Conservation (phyloP, 2,113 vertebrate species). For the Crypturellus undulatus region DNA sequence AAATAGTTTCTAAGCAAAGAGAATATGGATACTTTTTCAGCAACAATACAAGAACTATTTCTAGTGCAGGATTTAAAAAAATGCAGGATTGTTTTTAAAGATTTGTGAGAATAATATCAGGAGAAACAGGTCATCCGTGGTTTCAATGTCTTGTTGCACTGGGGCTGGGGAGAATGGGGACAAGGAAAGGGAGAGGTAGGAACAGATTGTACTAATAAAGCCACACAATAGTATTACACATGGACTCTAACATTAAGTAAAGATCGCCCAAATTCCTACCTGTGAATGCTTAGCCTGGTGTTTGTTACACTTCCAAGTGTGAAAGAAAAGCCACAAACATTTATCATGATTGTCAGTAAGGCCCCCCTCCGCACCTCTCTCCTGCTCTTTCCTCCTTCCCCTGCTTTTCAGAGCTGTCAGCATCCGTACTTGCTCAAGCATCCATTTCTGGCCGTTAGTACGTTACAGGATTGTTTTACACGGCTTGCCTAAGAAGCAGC, state of each 20-base stretch:
- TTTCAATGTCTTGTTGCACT: background rate
- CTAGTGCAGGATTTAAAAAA: background rate
- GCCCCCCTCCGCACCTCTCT: constrained; percentile 13
- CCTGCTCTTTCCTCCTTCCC: background rate
- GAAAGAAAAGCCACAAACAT: constrained; percentile 66
- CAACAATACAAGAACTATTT: background rate
- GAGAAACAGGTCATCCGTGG: background rate
- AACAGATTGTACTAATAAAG: constrained; percentile 71
- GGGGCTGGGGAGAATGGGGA: background rate
- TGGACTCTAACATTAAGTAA: constrained; percentile 37
- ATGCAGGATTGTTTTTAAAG: background rate
- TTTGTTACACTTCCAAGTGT: constrained; percentile 63
- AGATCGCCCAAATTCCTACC: constrained; percentile 56
- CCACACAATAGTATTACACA: constrained; percentile 49
- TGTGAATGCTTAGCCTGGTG: constrained; percentile 32
- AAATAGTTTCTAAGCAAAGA: background rate
- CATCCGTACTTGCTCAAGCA: background rate
- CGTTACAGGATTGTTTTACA: background rate
- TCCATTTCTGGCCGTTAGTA: constrained; percentile 19
- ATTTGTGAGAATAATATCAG: constrained; percentile 8
- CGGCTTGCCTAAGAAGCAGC: background rate
- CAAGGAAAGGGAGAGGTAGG: constrained; percentile 3
- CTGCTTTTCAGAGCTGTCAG: constrained; percentile 25
- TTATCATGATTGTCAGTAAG: constrained; percentile 64
- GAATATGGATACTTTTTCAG: background rate